These are phyloP conservation scores for Acestrorhynchus altus DNA, from an alignment of 2,797 vertebrate species.

Conservation along the genomic window DNA sequence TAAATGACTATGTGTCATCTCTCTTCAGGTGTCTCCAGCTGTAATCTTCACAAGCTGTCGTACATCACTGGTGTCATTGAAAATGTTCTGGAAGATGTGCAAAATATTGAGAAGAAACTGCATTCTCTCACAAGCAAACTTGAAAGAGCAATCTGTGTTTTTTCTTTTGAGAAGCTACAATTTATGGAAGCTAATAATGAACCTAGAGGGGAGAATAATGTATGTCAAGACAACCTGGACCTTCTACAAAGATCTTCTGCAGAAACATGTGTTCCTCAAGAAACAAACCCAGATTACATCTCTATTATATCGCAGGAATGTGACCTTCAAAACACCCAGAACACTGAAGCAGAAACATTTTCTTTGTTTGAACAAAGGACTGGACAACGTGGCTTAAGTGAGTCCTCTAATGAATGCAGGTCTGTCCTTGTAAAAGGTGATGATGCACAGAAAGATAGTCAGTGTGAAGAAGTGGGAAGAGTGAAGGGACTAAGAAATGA, in stretches of 20 bases:
- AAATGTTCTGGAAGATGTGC: conserved; percentile 62
- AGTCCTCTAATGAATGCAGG: background rate
- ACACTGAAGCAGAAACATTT: background rate
- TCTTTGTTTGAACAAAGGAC: background rate
- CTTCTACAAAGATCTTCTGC: conserved; percentile 26
- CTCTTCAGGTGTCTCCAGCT: conserved; percentile 52
- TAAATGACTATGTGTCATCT: conserved; percentile 37
- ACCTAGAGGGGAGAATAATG: background rate
- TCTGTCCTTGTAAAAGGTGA: background rate
- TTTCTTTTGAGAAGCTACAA: conserved; percentile 26
- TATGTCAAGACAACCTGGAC: conserved; percentile 10
- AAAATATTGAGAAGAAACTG: conserved; percentile 58
- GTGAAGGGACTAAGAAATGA: conserved; percentile 16
- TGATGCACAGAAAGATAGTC: background rate
- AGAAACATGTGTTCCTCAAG: background rate
- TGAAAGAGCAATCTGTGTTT: conserved; percentile 50
- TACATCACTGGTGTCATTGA: conserved; percentile 37
- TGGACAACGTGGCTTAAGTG: background rate
- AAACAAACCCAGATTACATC: background rate
- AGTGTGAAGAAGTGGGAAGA: conserved; percentile 6
- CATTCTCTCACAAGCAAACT: conserved; percentile 55
- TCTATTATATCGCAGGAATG: background rate
- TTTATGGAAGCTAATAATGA: background rate
- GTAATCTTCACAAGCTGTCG: conserved; percentile 19
- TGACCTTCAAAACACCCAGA: background rate